Conservation (phyloP, 2,113 vertebrate species). For the Otolemur garnettii region DNA sequence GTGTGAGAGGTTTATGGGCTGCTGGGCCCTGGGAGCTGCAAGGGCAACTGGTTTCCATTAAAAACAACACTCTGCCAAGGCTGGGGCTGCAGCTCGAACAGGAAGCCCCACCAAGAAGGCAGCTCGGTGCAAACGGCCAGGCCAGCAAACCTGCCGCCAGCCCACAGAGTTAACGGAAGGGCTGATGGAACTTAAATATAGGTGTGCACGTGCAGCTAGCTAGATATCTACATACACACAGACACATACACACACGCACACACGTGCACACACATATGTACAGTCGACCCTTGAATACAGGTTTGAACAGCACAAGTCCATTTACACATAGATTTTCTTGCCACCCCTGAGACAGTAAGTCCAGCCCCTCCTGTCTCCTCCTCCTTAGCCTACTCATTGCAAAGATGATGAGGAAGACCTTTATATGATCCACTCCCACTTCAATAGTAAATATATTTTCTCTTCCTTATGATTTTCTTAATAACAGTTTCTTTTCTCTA, state of each 20-base stretch:
- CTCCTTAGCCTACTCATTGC: not conserved
- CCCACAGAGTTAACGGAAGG: not conserved
- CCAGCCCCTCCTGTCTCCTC: too few relatives aligned
- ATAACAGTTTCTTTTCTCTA: not conserved
- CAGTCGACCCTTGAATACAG: not conserved
- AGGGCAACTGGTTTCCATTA: not conserved
- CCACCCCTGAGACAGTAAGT: not conserved
- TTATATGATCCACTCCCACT: not conserved
- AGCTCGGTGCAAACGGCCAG: not conserved
- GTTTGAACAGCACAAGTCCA: not conserved
- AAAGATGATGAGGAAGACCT: not conserved
- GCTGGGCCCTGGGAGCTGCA: not conserved
- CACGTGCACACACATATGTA: not conserved
- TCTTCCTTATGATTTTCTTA: not conserved
- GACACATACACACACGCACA: not conserved
- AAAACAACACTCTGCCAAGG: not conserved
- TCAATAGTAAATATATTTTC: not conserved
- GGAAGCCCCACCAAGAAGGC: not conserved
- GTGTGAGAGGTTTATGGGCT: not conserved
- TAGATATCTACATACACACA: not conserved
- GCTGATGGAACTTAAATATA: not conserved
- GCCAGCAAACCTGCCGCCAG: not conserved
- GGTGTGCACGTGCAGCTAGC: not conserved
- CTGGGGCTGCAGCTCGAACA: not conserved
- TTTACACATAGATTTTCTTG: not conserved